phyloP scores from a whole-genome alignment of 2,797 vertebrate species.

The Odontamblyopus rebecca region DNA sequence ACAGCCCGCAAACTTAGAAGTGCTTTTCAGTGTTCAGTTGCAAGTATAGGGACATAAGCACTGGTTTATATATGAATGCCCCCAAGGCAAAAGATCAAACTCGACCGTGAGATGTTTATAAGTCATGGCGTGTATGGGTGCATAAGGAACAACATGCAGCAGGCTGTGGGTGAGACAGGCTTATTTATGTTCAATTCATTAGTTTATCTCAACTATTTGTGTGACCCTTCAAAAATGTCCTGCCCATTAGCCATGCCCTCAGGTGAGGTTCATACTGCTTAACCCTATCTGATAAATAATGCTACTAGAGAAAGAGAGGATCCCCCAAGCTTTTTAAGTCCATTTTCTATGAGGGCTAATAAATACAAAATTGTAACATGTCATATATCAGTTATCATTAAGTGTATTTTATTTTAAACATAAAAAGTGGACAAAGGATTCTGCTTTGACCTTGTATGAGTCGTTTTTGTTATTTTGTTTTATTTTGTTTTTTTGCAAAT shows the following conservation, averaged over 20 bases:
- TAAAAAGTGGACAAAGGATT: neutral
- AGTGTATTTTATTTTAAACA: neutral
- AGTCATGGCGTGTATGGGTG: neutral
- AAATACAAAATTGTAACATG: no score
- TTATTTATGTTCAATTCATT: neutral
- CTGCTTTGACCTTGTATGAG: constrained; percentile 1
- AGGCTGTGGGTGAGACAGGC: neutral
- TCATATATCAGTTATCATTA: neutral
- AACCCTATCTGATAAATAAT: neutral
- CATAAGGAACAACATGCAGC: neutral
- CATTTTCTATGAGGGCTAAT: neutral
- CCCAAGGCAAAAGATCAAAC: constrained; percentile 3
- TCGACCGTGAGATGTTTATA: constrained; percentile 6
- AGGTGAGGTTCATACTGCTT: no score
- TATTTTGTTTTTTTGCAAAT: neutral
- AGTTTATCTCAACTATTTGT: neutral
- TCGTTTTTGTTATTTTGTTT: neutral
- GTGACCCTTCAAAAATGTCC: no score
- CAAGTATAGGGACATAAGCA: neutral
- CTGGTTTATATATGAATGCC: constrained; percentile 3
- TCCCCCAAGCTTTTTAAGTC: neutral
- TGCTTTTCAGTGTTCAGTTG: constrained; percentile 3
- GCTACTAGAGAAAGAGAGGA: no score
- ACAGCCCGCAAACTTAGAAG: neutral
- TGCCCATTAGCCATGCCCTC: no score